phyloP scores from a whole-genome alignment of 2,888 invertebrate species.

The Amphipyra berbera region DNA sequence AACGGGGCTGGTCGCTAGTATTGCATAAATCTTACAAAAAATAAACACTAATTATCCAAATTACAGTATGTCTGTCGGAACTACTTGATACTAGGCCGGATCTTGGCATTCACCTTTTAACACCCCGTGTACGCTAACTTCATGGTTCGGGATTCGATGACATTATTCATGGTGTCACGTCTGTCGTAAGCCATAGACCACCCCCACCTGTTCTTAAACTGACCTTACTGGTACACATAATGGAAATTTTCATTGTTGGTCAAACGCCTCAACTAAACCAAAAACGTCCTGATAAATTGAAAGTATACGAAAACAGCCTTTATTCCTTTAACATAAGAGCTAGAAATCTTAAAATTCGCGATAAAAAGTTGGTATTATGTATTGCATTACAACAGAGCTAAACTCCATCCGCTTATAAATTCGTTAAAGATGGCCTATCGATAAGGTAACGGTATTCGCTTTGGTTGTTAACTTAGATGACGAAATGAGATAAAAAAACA shows the following conservation, averaged over 20 bases:
- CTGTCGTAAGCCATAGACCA: background rate
- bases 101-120: no score
- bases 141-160: no score
- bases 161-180: no score
- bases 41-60: no score
- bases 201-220: background rate
- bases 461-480: slow-evolving; percentile 59
- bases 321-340: slow-evolving; percentile 13
- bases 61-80: no score
- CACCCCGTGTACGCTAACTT: no score
- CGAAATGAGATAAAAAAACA: slow-evolving; percentile 55
- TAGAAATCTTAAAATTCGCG: background rate
- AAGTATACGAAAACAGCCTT: background rate
- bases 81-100: no score
- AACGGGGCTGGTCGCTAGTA: no score
- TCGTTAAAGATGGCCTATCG: slow-evolving; percentile 75
- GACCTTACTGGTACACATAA: background rate
- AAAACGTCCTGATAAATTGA: no score
- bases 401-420: slow-evolving; percentile 68
- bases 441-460: slow-evolving; percentile 67
- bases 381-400: slow-evolving; percentile 64
- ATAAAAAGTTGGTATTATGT: slow-evolving; percentile 40
- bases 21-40: no score
- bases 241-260: background rate
- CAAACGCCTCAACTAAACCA: background rate